Conservation (phyloP, 2,113 vertebrate genomes). For the Paratilapia polleni region DNA sequence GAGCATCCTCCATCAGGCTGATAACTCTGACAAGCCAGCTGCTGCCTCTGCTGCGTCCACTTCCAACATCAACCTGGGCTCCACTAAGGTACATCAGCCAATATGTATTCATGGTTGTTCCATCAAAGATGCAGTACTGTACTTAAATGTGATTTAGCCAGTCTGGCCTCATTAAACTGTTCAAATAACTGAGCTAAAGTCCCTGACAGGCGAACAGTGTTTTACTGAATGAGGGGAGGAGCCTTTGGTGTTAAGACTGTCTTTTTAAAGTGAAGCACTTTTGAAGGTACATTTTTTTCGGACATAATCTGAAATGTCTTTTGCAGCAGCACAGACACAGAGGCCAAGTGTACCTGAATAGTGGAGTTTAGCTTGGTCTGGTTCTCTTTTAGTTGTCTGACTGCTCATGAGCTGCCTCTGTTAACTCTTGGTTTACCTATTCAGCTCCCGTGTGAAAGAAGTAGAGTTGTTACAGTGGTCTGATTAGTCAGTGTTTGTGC, state of each 20-base stretch:
- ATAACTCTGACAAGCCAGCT: constrained; percentile 88
- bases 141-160: neutral
- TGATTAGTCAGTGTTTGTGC: neutral
- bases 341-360: neutral
- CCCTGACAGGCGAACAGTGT: too few species aligned
- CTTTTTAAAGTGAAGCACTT: neutral
- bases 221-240: neutral
- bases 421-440: neutral
- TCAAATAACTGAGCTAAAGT: neutral
- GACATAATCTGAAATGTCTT: neutral
- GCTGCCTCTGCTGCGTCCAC: constrained; percentile 87
- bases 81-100: constrained; percentile 87
- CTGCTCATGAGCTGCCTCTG: neutral
- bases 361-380: neutral
- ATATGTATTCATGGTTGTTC: too few species aligned
- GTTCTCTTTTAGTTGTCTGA: neutral
- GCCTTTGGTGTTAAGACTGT: neutral
- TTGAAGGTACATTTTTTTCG: neutral
- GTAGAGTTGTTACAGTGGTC: neutral
- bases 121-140: neutral
- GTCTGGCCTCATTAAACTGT: neutral
- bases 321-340: neutral
- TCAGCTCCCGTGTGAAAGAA: neutral
- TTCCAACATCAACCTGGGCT: constrained; percentile 96
- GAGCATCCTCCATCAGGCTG: constrained; percentile 92